Base-by-base conservation (phyloP, 2,113 vertebrate species). In the Paraplagusia blochii region DNA sequence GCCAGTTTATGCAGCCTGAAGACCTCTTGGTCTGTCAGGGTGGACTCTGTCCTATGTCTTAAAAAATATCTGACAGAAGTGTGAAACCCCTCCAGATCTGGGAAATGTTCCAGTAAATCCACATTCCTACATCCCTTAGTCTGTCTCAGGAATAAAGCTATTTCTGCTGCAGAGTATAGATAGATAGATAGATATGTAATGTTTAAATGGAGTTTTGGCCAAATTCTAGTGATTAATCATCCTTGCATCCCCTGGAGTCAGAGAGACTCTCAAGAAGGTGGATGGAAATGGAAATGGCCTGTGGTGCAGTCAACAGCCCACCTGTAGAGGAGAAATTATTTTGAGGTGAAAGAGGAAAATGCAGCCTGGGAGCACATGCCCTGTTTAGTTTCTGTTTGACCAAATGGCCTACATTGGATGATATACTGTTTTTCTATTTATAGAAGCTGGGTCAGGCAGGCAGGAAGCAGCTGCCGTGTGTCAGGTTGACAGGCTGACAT, bases 331-430 rank as follows among this genome's bases (percentile, higher is more conserved):
- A 72, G 38, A 53, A 69, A 75, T 67, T 36, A 7, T 44, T 75
- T 61, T 36, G 18, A 54, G 75, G 66, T 76, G 74, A 73, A 66
- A 64, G 61, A 61, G 50, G 56, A 50, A 79, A 49, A 75, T 58
- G 36, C 35, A 11, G 40, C 72, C 76, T 53, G 4, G 14, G 49
- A 52, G 53, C 64, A 61, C 45, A 44, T 65, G 72, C 57, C 82
- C 80, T 69, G 74, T 81, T 84, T 82, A 68, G 84, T 76, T 66
- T 76, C 74, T 40, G 76, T 79, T 89, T 88, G 87, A 88, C 87
- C 87, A 84, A 86, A 83, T 79, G 84, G 74, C 84, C 85, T 83
- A 87, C 78, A 86, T 84, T 83, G 82, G 76, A 70, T 81, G 81
- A 82, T 82, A 79, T 76, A 79, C 22, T 29, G 22, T 83, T 73